A percentile compares a stretch with the other conserved stretches of the same genome.
Evolutionary conservation across 2,888 invertebrate species (phyloP).

Genomic region (Caenorhabditis panamensis): DNA sequence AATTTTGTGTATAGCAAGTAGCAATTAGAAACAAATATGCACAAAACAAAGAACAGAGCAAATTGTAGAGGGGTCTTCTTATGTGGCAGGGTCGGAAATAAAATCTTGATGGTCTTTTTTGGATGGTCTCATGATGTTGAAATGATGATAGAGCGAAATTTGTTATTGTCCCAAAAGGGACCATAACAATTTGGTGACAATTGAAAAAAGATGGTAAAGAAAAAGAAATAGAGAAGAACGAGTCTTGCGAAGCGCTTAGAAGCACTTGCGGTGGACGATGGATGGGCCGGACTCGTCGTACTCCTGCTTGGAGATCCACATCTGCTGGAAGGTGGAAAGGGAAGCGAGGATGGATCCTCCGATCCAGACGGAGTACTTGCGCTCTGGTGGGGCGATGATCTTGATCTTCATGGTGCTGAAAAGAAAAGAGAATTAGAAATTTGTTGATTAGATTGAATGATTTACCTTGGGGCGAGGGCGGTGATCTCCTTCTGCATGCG

Average conservation of each 20-base stretch:
- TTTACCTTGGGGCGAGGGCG: slow-evolving; percentile 85
- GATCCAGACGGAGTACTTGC: slow-evolving; percentile 98
- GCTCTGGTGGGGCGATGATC: slow-evolving; percentile 86
- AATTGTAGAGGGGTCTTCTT: slow-evolving; percentile 46
- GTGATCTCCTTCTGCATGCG: slow-evolving; percentile 93
- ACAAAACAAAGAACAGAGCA: slow-evolving; percentile 63
- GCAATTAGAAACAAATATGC: slow-evolving; percentile 61
- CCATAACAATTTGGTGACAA: slow-evolving; percentile 54
- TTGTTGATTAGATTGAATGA: not conserved
- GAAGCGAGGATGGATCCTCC: slow-evolving; percentile 96
- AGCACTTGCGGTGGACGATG: slow-evolving; percentile 76
- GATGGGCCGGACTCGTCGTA: slow-evolving; percentile 85
- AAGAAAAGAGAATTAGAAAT: slow-evolving; percentile 13
- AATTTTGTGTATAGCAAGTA: slow-evolving; percentile 54
- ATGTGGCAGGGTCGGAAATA: slow-evolving; percentile 60
- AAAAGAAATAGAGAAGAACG: slow-evolving; percentile 21
- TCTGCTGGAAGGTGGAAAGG: slow-evolving; percentile 91
- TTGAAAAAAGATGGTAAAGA: slow-evolving; percentile 35
- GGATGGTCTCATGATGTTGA: slow-evolving; percentile 57
- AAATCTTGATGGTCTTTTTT: slow-evolving; percentile 59
- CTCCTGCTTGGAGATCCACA: slow-evolving; percentile 89
- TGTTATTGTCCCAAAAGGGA: slow-evolving; percentile 54
- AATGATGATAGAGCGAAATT: slow-evolving; percentile 45
- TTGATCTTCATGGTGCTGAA: slow-evolving; percentile 85
- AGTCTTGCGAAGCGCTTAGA: slow-evolving; percentile 60